phyloP scores from a whole-genome alignment of 2,113 vertebrate genomes.

The Taurulus bubalis region DNA sequence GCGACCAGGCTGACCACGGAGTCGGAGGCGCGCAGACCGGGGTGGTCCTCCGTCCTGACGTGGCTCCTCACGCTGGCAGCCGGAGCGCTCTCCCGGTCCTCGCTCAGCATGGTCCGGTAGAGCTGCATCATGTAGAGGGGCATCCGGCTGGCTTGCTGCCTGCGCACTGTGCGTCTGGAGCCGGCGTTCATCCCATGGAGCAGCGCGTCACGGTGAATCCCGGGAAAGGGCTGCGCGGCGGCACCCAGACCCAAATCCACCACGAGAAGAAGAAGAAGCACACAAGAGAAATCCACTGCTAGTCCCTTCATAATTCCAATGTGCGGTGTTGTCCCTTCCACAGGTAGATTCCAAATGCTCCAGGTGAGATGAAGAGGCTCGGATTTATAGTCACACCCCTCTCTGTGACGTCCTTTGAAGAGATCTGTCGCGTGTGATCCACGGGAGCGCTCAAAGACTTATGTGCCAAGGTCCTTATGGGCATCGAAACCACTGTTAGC shows the following conservation, averaged over 20 bases:
- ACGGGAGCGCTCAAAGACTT: constrained; percentile 50
- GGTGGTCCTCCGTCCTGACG: constrained; percentile 61
- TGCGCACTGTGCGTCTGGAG: constrained; percentile 22
- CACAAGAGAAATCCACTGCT: constrained; percentile 37
- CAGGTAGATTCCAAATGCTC: constrained; percentile 52
- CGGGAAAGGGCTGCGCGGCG: not conserved
- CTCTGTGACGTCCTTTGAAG: constrained; percentile 66
- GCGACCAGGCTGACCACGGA: constrained; percentile 86
- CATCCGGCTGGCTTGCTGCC: constrained; percentile 53
- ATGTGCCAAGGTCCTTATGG: constrained; percentile 48
- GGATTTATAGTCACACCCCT: constrained; percentile 53
- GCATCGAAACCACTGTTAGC: constrained; percentile 76
- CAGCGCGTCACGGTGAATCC: constrained; percentile 37
- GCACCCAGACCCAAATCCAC: constrained; percentile 37
- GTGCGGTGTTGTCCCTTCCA: constrained; percentile 3
- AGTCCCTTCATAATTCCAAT: constrained; percentile 58
- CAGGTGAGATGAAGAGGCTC: not conserved
- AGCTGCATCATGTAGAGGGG: constrained; percentile 89
- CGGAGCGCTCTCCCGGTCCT: constrained; percentile 40
- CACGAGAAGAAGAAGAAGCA: constrained; percentile 55
- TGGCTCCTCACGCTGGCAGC: constrained; percentile 23
- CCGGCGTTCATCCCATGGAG: constrained; percentile 32
- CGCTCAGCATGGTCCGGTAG: constrained; percentile 81
- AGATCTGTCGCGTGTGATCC: constrained; percentile 73
- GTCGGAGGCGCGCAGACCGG: constrained; percentile 80